Percentiles rank a stretch among this genome's conserved stretches.
Evolutionary conservation across 2,888 invertebrate species (phyloP).

Genomic region (Pomacea canaliculata): DNA sequence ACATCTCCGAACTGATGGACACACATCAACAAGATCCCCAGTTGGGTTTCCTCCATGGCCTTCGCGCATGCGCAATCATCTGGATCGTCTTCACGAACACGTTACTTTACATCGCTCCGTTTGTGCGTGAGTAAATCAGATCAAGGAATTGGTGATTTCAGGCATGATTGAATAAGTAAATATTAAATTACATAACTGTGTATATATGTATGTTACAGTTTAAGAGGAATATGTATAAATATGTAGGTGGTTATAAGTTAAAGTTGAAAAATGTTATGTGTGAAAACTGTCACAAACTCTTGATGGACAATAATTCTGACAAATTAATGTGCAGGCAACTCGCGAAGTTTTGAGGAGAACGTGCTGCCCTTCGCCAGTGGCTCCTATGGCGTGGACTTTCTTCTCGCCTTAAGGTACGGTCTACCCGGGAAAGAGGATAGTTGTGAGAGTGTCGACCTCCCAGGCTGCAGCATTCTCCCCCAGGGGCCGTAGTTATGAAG

Average conservation of each 20-base stretch:
- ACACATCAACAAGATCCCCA: neutral
- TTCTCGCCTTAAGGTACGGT: neutral
- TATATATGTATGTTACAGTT: too few relatives aligned
- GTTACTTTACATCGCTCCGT: slow-evolving; percentile 1
- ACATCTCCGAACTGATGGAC: neutral
- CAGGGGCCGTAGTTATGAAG: too few relatives aligned
- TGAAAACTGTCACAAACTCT: too few relatives aligned
- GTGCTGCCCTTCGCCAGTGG: neutral
- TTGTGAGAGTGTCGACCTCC: too few relatives aligned
- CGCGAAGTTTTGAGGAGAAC: neutral
- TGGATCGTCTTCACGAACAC: neutral
- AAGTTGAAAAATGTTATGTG: too few relatives aligned
- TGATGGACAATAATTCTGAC: too few relatives aligned
- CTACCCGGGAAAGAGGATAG: neutral
- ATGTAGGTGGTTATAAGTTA: too few relatives aligned
- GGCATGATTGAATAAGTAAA: too few relatives aligned
- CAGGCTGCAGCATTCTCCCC: too few relatives aligned
- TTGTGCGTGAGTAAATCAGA: neutral
- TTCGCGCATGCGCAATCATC: neutral
- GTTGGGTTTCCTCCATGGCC: neutral
- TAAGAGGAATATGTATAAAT: too few relatives aligned
- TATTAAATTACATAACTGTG: too few relatives aligned
- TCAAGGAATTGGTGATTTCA: too few relatives aligned
- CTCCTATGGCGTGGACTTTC: neutral
- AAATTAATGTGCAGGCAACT: neutral